These are phyloP conservation scores for Drosophila nebulosa DNA, from an alignment of 1,140 invertebrate genomes.

Conservation along the genomic window DNA sequence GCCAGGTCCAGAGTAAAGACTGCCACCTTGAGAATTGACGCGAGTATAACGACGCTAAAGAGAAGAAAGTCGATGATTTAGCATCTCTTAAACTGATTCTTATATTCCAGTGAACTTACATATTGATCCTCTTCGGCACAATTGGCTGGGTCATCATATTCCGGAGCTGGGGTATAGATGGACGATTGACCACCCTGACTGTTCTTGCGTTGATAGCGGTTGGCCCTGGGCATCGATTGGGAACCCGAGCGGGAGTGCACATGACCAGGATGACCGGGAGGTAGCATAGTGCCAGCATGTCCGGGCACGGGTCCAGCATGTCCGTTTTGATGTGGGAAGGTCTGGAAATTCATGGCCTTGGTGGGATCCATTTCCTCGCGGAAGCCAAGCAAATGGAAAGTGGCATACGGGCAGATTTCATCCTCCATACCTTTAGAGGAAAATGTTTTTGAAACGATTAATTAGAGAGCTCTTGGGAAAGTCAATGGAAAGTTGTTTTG, in stretches of 20 bases:
- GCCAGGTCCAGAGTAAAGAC: conserved; percentile 82
- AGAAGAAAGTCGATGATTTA: too few species aligned
- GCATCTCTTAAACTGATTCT: too few species aligned
- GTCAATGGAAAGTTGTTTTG: not conserved
- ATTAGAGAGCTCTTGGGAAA: not conserved
- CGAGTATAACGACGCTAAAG: conserved; percentile 77
- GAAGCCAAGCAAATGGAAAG: conserved; percentile 96
- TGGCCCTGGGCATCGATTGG: conserved; percentile 91
- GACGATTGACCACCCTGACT: conserved; percentile 86
- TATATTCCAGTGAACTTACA: conserved; percentile 67
- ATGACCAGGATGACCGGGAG: conserved; percentile 85
- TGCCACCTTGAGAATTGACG: conserved; percentile 79
- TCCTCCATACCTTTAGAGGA: conserved; percentile 90
- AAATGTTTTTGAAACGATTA: conserved; percentile 30
- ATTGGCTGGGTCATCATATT: conserved; percentile 95
- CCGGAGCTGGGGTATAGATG: conserved; percentile 88
- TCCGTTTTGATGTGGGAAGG: conserved; percentile 92
- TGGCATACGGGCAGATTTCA: conserved; percentile 96
- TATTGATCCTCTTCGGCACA: conserved; percentile 94
- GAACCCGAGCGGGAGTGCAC: conserved; percentile 92
- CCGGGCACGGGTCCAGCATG: conserved; percentile 81
- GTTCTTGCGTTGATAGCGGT: conserved; percentile 86
- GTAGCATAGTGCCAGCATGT: conserved; percentile 90
- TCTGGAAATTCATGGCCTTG: conserved; percentile 93
- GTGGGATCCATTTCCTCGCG: conserved; percentile 96